phyloP scores from a whole-genome alignment of 2,113 vertebrate genomes.

The Callospermophilus lateralis region DNA sequence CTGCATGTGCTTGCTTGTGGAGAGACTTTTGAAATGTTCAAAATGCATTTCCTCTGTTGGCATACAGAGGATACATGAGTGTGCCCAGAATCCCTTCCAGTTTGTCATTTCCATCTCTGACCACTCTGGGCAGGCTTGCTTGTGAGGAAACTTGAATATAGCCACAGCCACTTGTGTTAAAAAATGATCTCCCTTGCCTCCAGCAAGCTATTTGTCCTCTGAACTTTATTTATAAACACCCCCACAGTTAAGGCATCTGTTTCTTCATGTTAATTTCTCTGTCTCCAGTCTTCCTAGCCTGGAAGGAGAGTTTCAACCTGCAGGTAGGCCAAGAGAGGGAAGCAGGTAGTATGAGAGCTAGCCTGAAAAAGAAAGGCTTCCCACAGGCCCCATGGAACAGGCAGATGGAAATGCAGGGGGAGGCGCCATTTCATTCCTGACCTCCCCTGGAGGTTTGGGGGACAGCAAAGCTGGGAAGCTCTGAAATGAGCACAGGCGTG shows the following conservation, averaged over 20 bases:
- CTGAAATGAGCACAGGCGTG: background rate
- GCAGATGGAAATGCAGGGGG: conserved; percentile 12
- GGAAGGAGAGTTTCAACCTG: conserved; percentile 43
- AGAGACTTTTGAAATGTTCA: conserved; percentile 16
- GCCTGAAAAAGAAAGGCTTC: background rate
- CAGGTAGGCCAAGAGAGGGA: background rate
- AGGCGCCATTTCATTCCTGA: conserved; percentile 5
- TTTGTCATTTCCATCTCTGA: conserved; percentile 55
- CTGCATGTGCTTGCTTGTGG: background rate
- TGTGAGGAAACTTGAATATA: conserved; percentile 57
- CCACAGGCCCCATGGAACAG: background rate
- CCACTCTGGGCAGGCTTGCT: background rate
- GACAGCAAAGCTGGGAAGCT: background rate
- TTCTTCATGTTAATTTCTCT: conserved; percentile 72
- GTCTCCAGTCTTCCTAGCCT: background rate
- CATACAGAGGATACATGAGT: background rate
- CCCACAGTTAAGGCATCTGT: conserved; percentile 65
- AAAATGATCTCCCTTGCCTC: conserved; percentile 56
- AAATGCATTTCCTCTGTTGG: background rate
- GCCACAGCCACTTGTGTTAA: conserved; percentile 45
- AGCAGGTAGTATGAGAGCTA: background rate
- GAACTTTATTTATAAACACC: conserved; percentile 76
- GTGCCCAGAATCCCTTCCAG: background rate
- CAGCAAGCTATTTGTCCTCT: conserved; percentile 75
- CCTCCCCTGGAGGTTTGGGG: conserved; percentile 38